Conservation (phyloP, 2,888 invertebrate genomes). For the Heliconius aoede region DNA sequence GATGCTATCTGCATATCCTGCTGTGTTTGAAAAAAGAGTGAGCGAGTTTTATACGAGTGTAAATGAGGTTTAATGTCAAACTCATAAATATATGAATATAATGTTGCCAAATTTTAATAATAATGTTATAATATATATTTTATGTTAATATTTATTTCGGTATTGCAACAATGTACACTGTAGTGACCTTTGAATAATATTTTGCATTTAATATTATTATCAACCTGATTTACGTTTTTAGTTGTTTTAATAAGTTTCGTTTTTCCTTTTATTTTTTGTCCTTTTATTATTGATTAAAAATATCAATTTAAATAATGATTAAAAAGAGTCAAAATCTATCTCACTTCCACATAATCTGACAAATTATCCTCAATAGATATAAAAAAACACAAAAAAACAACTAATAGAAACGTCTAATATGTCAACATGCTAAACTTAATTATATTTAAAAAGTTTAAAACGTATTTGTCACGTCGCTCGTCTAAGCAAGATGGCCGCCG, state of each 20-base stretch:
- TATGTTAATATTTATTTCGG: slow-evolving; percentile 4
- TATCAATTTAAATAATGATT: not conserved
- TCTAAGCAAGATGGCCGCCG: slow-evolving; percentile 68
- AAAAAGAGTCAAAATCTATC: not conserved
- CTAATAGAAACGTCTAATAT: not conserved
- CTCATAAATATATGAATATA: slow-evolving; percentile 6
- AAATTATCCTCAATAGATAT: not conserved
- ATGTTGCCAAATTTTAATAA: slow-evolving; percentile 9
- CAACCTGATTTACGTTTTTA: not conserved
- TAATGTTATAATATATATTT: not conserved
- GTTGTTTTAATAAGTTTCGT: not conserved
- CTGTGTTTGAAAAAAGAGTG: too few relatives aligned
- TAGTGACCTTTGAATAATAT: slow-evolving; percentile 2
- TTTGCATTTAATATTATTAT: slow-evolving; percentile 12
- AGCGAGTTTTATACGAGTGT: not conserved
- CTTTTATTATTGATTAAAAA: not conserved
- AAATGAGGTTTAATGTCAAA: slow-evolving; percentile 13
- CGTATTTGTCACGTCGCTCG: slow-evolving; percentile 35
- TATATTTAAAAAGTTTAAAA: not conserved
- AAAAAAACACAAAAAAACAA: not conserved
- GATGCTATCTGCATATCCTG: too few relatives aligned
- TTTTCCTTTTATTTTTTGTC: slow-evolving; percentile 10
- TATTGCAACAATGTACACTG: not conserved
- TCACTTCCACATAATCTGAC: not conserved
- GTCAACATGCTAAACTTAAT: not conserved